These are phyloP conservation scores for Hydrozoanthus tunicans DNA, from an alignment of 64 coral and sea anemone genomes.

Conservation along the genomic window DNA sequence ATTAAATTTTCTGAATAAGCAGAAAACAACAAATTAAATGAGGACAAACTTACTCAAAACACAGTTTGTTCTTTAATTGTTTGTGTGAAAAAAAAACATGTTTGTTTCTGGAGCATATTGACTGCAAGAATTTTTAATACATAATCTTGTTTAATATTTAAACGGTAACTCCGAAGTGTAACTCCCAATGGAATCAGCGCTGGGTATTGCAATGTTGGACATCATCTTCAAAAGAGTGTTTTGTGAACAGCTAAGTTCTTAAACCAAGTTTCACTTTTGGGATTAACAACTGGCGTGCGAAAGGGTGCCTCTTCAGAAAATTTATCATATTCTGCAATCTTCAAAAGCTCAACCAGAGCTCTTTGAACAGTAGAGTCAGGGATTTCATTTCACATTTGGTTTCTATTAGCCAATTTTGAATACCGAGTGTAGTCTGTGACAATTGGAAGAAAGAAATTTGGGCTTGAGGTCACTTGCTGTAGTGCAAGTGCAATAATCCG, in stretches of 20 bases:
- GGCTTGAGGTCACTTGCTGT: constrained; percentile 27
- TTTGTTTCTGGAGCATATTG: no score
- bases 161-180: no score
- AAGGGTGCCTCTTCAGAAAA: constrained; percentile 7
- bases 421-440: constrained; percentile 28
- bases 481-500: constrained; percentile 25
- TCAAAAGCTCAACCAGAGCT: constrained; percentile 5
- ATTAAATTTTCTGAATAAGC: not conserved
- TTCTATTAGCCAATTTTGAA: constrained; percentile 4
- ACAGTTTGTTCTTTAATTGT: no score
- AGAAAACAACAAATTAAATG: no score
- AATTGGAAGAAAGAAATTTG: constrained; percentile 44
- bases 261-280: not conserved
- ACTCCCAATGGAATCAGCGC: no score
- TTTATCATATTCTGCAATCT: constrained; percentile 20
- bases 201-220: not conserved
- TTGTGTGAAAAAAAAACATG: no score
- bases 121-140: no score
- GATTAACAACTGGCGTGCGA: no score
- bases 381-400: not conserved
- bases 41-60: no score
- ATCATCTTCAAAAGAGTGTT: constrained; percentile 38
- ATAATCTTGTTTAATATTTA: no score
- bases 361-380: not conserved
- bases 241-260: not conserved